Evolutionary conservation across 1,140 invertebrate species (phyloP).

Genomic region (Uloborus diversus): DNA sequence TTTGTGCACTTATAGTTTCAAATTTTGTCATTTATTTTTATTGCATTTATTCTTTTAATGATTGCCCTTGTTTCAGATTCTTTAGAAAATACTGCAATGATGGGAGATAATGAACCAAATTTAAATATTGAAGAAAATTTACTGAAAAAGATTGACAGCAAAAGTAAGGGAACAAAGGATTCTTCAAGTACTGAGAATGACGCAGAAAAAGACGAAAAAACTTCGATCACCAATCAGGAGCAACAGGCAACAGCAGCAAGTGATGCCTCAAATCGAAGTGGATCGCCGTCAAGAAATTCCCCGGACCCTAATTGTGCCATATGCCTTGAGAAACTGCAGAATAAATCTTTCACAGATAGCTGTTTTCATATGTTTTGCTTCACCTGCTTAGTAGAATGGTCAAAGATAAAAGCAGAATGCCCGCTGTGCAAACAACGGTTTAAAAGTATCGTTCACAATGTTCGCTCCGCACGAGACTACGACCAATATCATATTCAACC

Average conservation of each 20-base stretch:
- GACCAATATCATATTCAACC: slow-evolving; percentile 79
- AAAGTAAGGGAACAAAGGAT: no score
- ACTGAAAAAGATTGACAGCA: neutral
- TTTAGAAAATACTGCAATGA: no score
- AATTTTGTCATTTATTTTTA: neutral
- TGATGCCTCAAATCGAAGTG: neutral
- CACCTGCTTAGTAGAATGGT: slow-evolving; percentile 90
- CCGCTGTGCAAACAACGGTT: slow-evolving; percentile 93
- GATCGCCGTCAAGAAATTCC: no score
- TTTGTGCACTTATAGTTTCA: neutral
- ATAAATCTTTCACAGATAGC: slow-evolving; percentile 90
- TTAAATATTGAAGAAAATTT: neutral
- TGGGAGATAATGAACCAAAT: neutral
- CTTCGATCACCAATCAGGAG: neutral
- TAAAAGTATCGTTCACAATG: slow-evolving; percentile 90
- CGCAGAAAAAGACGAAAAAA: neutral
- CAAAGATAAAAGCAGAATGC: slow-evolving; percentile 93
- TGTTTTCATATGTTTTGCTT: slow-evolving; percentile 96
- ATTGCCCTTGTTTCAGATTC: no score
- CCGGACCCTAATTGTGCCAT: slow-evolving; percentile 79
- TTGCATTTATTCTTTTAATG: no score
- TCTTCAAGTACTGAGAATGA: slow-evolving; percentile 6
- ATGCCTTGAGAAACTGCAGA: slow-evolving; percentile 83
- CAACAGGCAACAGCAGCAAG: neutral
- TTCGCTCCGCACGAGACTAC: slow-evolving; percentile 85